Conservation (phyloP, 2,797 vertebrate genomes). For the Neopelma chrysocephalum region DNA sequence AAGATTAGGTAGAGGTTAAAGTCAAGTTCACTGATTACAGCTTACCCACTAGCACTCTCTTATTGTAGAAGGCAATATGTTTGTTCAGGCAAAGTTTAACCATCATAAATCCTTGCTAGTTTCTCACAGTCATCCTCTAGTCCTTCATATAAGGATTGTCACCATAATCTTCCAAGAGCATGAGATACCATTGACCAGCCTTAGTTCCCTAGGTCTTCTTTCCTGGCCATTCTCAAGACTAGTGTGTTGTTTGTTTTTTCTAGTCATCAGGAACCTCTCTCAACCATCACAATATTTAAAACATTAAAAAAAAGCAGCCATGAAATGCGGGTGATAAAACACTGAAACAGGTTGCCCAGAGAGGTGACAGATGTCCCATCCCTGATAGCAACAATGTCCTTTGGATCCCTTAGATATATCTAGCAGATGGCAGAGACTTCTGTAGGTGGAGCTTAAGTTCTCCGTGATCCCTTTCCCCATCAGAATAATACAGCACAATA, state of each 20-base stretch:
- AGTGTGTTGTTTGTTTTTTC: background rate
- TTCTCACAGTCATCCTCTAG: background rate
- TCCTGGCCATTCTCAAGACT: background rate
- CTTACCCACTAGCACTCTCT: background rate
- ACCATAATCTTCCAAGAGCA: background rate
- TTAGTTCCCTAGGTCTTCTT: background rate
- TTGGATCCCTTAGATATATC: background rate
- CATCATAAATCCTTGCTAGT: background rate
- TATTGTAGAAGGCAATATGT: background rate
- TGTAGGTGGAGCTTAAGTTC: background rate
- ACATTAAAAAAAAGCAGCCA: background rate
- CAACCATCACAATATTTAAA: background rate
- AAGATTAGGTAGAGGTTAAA: background rate
- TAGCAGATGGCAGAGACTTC: background rate
- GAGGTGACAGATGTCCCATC: background rate
- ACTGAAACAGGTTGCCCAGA: background rate
- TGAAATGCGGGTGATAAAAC: background rate
- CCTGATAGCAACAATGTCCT: background rate
- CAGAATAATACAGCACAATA: background rate
- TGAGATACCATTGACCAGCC: background rate
- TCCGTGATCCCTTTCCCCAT: background rate
- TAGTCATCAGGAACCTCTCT: background rate
- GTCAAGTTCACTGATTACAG: background rate
- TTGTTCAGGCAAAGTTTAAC: background rate
- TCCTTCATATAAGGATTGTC: background rate